Evolutionary conservation across 2,113 vertebrate genomes (phyloP).

Genomic region (Lophius piscatorius): DNA sequence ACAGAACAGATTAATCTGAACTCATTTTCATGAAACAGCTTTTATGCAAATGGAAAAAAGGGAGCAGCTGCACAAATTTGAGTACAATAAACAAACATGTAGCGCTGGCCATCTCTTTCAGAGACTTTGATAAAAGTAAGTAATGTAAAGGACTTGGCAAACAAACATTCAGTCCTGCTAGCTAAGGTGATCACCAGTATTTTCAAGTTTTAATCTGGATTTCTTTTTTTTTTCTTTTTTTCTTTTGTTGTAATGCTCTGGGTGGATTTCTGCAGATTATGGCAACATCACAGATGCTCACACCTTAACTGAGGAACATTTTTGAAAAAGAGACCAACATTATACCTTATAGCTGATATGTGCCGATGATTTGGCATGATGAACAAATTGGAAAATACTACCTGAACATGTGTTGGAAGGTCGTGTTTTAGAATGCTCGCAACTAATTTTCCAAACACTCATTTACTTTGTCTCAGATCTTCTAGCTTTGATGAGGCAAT

Average conservation of each 20-base stretch:
- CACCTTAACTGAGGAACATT: slow-evolving; percentile 25
- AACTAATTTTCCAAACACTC: slow-evolving; percentile 41
- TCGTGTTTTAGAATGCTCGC: slow-evolving; percentile 39
- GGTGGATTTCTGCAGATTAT: slow-evolving; percentile 69
- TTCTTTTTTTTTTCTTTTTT: too few relatives aligned
- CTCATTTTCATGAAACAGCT: slow-evolving; percentile 75
- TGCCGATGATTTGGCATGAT: slow-evolving; percentile 44
- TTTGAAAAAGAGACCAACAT: slow-evolving; percentile 12
- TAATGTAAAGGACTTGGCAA: slow-evolving; percentile 69
- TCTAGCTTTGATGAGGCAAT: slow-evolving; percentile 58
- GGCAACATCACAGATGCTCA: slow-evolving; percentile 71
- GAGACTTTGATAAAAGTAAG: slow-evolving; percentile 72
- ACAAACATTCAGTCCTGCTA: slow-evolving; percentile 74
- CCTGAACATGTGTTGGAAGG: slow-evolving; percentile 42
- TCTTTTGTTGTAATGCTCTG: slow-evolving; percentile 52
- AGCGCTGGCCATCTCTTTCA: slow-evolving; percentile 72
- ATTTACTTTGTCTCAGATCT: slow-evolving; percentile 41
- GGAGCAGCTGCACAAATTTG: slow-evolving; percentile 80
- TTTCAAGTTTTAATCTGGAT: slow-evolving; percentile 71
- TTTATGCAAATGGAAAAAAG: slow-evolving; percentile 84
- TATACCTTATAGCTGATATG: slow-evolving; percentile 22
- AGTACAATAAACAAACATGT: slow-evolving; percentile 76
- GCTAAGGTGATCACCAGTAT: slow-evolving; percentile 69
- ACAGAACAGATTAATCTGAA: slow-evolving; percentile 24
- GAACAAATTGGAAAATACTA: slow-evolving; percentile 51